Evolutionary conservation across 1,140 invertebrate species (phyloP), one percentile per base, ranked within the genome.

Genomic region (Bombus pascuorum): DNA sequence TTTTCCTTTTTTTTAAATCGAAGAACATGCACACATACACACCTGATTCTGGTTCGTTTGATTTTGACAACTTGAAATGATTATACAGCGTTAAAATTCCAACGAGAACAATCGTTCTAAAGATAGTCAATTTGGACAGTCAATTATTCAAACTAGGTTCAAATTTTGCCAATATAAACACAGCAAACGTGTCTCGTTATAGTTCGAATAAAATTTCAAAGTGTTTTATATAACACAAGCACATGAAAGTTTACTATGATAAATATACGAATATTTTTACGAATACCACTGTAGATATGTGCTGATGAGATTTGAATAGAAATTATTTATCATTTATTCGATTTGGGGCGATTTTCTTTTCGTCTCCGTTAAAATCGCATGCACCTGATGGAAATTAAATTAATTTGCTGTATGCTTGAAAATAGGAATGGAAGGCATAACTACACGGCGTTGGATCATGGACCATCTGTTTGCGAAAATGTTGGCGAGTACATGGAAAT

Each of bases 361-460:
- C 3, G 32, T 68, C 32, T 9, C 32, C 13, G 32, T 68, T 68
- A 18, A 34, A 37, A 68, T 34, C 9, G 18, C 5, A 22, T 22
- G 47, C 18, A 53, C 18, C 15, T 1, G 34, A 28, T 28, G 37
- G 22, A 18, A n/a, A 72, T 72, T 3, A 72, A 72, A n/a, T n/a
- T 37, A 44, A 71, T 80, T 83, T 83, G 15, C 3, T 28, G 39
- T 70, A n/a, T 87, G 39, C 25, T 22, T 34, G 44, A 68, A 70
- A 79, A 75, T 92, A 96, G 96, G 88, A 96, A 96, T 92, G 95
- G 95, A 75, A 95, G 96, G 84, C 97, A 97, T 91, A 96, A 97
- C 90, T 97, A 97, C 92, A 97, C 96, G 44, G 96, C 97, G 39
- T 93, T 97, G 90, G 96, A 96, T 93, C 95, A 95, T 75, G 95